These are phyloP conservation scores for Danio kyathit DNA, from an alignment of 2,797 vertebrate genomes.

Conservation along the genomic window DNA sequence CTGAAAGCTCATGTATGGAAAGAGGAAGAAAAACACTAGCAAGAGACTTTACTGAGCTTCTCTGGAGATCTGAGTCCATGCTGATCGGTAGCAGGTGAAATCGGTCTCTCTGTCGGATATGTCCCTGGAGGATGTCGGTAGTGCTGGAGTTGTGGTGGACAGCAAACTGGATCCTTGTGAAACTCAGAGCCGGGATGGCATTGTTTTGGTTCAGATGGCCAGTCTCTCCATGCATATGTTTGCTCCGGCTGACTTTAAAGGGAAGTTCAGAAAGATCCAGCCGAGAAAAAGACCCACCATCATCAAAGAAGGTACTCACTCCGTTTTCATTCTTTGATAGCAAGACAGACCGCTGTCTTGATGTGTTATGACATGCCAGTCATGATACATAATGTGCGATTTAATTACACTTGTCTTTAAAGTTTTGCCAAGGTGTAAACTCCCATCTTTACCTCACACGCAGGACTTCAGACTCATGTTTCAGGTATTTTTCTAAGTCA, in stretches of 20 bases:
- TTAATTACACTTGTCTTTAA: conserved; percentile 24
- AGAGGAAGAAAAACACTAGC: conserved; percentile 52
- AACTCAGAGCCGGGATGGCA: conserved; percentile 61
- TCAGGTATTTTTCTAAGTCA: conserved; percentile 16
- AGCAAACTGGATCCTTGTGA: conserved; percentile 73
- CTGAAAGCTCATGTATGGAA: conserved; percentile 24
- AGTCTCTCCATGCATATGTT: conserved; percentile 87
- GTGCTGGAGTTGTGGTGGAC: conserved; percentile 46
- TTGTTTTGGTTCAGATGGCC: conserved; percentile 79
- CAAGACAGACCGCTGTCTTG: background rate
- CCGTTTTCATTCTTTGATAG: background rate
- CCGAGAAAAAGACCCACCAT: conserved; percentile 88
- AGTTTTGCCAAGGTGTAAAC: background rate
- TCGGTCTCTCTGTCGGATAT: conserved; percentile 62
- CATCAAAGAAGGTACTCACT: conserved; percentile 82
- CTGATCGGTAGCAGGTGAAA: conserved; percentile 43
- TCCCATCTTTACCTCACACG: conserved; percentile 15
- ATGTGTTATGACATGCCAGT: background rate
- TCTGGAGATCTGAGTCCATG: conserved; percentile 33
- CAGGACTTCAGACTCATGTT: conserved; percentile 8
- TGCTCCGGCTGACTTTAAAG: conserved; percentile 85
- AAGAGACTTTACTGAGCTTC: conserved; percentile 26
- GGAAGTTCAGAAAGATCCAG: conserved; percentile 88
- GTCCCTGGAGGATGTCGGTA: conserved; percentile 73
- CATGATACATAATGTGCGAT: background rate